Conservation (phyloP, 2,888 invertebrate genomes). For the Apocheima hispidaria region DNA sequence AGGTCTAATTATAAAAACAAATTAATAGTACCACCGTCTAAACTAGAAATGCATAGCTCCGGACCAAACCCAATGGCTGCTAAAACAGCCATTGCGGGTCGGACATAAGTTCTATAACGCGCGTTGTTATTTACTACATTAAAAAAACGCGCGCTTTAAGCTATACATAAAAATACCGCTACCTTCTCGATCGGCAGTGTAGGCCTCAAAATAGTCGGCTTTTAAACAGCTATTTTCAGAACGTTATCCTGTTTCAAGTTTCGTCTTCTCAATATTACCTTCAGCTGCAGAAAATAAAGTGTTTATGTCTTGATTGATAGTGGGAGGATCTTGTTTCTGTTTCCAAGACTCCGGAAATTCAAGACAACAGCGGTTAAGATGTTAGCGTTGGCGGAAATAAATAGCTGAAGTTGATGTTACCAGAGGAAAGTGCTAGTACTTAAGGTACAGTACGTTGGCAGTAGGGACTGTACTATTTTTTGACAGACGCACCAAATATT, state of each 20-base stretch:
- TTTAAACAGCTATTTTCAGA: neutral
- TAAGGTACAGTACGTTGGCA: neutral
- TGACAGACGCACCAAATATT: too few species aligned
- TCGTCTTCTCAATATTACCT: neutral
- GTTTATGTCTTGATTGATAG: slow-evolving; percentile 12
- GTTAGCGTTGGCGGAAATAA: slow-evolving; percentile 33
- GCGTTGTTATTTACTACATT: too few species aligned
- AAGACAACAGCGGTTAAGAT: slow-evolving; percentile 29
- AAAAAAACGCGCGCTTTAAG: too few species aligned
- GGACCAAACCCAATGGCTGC: too few species aligned
- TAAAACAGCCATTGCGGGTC: too few species aligned
- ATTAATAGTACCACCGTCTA: too few species aligned
- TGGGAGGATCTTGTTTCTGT: slow-evolving; percentile 15
- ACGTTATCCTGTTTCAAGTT: neutral
- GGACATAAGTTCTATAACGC: too few species aligned
- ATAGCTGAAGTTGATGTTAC: slow-evolving; percentile 32
- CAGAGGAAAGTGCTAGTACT: slow-evolving; percentile 6
- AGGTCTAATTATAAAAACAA: too few species aligned
- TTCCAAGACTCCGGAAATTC: slow-evolving; percentile 20
- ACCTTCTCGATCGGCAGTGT: too few species aligned
- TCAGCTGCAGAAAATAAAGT: slow-evolving; percentile 1
- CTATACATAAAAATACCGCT: too few species aligned
- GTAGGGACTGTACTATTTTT: slow-evolving; percentile 3
- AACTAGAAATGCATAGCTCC: too few species aligned
- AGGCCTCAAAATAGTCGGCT: neutral